These are phyloP conservation scores for Choloepus hoffmanni DNA, from an alignment of 2,113 vertebrate species.

Conservation along the genomic window DNA sequence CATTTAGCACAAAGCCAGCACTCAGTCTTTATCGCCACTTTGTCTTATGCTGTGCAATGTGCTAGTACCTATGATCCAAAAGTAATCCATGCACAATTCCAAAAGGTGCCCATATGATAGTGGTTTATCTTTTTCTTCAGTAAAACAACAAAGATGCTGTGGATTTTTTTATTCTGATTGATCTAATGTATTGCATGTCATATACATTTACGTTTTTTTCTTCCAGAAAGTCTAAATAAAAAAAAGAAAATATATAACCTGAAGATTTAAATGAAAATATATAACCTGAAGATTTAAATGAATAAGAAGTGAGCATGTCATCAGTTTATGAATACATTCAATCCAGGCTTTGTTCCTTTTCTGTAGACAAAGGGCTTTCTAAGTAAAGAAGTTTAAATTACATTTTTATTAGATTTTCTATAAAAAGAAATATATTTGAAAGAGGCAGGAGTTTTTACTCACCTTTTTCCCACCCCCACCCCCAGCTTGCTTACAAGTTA, in stretches of 20 bases:
- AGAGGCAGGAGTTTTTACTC: background rate
- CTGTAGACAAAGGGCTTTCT: background rate
- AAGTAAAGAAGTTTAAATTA: conserved; percentile 28
- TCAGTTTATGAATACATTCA: background rate
- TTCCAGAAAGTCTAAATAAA: background rate
- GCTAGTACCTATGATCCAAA: background rate
- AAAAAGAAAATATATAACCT: background rate
- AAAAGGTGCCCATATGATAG: background rate
- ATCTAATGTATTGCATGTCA: background rate
- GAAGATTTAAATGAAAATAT: background rate
- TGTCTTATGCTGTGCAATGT: background rate
- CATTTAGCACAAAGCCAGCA: background rate
- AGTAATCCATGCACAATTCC: background rate
- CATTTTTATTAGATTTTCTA: background rate
- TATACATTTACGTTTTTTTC: background rate
- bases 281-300: background rate
- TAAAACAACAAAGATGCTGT: background rate
- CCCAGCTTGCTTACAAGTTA: background rate
- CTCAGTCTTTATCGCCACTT: conserved; percentile 2
- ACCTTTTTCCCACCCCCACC: too few relatives aligned
- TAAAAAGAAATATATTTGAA: conserved; percentile 35
- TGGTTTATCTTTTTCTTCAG: background rate
- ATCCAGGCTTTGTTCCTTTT: conserved; percentile 30
- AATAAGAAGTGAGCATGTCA: background rate
- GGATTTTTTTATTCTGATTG: background rate